These are phyloP conservation scores for Cacoxenus indagator DNA, from an alignment of 2,888 invertebrate genomes.

Conservation along the genomic window DNA sequence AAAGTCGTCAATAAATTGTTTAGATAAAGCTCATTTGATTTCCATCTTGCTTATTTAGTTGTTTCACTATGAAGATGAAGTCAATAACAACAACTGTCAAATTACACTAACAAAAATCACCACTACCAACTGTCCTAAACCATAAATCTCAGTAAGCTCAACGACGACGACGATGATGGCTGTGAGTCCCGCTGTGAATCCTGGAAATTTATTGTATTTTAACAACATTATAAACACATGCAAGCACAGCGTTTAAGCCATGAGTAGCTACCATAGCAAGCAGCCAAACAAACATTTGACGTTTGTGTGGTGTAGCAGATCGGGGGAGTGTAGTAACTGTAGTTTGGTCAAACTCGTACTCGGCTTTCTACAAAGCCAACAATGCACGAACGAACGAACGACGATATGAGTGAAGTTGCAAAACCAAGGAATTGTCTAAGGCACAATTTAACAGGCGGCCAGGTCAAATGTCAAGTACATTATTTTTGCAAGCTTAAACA, in stretches of 20 bases:
- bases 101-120: not conserved
- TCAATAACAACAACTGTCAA: not conserved
- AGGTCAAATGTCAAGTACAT: constrained; percentile 66
- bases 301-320: not conserved
- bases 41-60: not conserved
- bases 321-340: constrained; percentile 12
- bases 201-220: constrained; percentile 62
- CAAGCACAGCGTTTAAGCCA: constrained; percentile 52
- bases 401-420: not conserved
- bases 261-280: constrained; percentile 11
- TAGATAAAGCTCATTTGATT: not conserved
- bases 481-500: constrained; percentile 62
- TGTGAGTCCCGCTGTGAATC: constrained; percentile 52
- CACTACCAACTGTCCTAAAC: not conserved
- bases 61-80: not conserved
- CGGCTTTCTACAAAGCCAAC: not conserved
- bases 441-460: not conserved
- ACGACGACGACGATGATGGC: not conserved
- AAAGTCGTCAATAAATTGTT: too few relatives aligned
- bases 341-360: constrained; percentile 10
- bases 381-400: not conserved
- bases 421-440: not conserved
- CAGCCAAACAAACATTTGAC: too few relatives aligned
- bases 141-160: not conserved
- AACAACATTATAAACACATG: constrained; percentile 56